Evolutionary conservation across 2,797 vertebrate species (phyloP), one percentile per base, ranked within the genome.

Genomic region (Catamblyrhynchus diadema): DNA sequence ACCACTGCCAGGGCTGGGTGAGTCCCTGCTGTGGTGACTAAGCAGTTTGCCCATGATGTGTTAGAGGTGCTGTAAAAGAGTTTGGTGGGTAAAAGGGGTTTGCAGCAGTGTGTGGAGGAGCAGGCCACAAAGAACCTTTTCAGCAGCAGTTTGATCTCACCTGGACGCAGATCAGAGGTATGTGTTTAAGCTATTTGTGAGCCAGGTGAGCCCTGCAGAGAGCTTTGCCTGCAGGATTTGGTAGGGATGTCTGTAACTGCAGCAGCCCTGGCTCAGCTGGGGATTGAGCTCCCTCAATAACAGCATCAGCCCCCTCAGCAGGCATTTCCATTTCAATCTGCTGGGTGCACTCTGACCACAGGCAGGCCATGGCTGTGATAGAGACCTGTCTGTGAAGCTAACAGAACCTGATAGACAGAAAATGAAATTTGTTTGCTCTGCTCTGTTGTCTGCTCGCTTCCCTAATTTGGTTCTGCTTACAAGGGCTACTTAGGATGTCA

Each of bases 351-450:
- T 60, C 86, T 86, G 87, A 18, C 86, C 30, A 0, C 6, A 61
- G 80, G 16, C 70, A 41, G 92, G 57, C 33, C 44, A 11, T 10
- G 41, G 89, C 70, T 64, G 87, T 90, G 94, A 88, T 33, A 70
- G 39, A 96, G 90, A 93, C 87, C 81, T 78, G 9, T 39, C 88
- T 93, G 77, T 88, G 90, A 56, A 47, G 37, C 95, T 94, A 90
- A 97, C 93, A 56, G 88, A 95, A 93, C 77, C 62, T 93, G 96
- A 96, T 90, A 10, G 33, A 74, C 20, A 60, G 95, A 93, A 97
- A 96, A 97, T 95, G 84, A 82, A 83, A 96, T 88, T 92, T 80
- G 48, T 83, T 93, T 67, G 82, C 94, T 95, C 72, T 85, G 87
- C 83, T 27, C 35, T 82, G 80, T 32, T 85, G 61, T 54, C 90